phyloP scores from a whole-genome alignment of 2,888 invertebrate species.

The Empis livida region DNA sequence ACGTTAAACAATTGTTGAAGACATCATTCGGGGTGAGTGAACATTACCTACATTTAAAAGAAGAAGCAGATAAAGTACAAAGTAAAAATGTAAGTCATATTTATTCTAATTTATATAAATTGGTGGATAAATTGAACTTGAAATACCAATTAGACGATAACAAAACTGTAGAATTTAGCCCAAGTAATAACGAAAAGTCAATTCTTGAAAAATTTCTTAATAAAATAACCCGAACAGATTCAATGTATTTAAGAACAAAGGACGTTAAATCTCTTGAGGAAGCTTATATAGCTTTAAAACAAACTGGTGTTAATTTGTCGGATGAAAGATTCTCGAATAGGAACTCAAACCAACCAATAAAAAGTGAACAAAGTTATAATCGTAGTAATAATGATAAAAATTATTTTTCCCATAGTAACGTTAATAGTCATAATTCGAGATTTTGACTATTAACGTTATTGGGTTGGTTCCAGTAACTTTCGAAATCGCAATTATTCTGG shows the following conservation, averaged over 20 bases:
- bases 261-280: not conserved
- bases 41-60: conserved; percentile 1
- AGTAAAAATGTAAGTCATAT: not conserved
- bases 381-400: too few species aligned
- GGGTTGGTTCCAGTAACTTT: not conserved
- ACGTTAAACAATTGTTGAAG: not conserved
- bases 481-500: not conserved
- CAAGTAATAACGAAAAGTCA: not conserved
- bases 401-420: too few species aligned
- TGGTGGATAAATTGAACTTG: conserved; percentile 3
- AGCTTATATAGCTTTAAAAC: not conserved
- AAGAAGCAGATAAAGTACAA: conserved; percentile 1
- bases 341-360: not conserved
- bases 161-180: not conserved
- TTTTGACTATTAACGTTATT: not conserved
- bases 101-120: not conserved
- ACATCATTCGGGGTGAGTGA: conserved; percentile 1
- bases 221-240: not conserved
- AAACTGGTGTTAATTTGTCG: not conserved
- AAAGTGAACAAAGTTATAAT: not conserved
- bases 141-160: conserved; percentile 1
- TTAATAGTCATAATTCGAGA: not conserved
- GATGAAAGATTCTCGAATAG: not conserved
- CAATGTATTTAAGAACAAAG: conserved; percentile 1
- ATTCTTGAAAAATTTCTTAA: not conserved